These are phyloP conservation scores for Yponomeuta evonymella DNA, from an alignment of 2,888 invertebrate genomes.

Conservation along the genomic window DNA sequence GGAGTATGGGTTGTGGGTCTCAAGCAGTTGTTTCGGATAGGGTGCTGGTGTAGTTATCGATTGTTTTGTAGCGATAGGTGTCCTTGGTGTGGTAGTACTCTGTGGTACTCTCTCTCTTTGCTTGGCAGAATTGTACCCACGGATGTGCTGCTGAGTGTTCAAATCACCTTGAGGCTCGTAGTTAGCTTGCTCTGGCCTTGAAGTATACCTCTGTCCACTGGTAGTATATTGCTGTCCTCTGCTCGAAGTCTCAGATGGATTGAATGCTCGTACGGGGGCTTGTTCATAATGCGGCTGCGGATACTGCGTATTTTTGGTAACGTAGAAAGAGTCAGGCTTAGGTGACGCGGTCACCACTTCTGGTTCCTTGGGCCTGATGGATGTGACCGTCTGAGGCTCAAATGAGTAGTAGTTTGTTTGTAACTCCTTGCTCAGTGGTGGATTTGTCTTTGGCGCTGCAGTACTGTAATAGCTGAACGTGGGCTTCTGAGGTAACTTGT, in stretches of 20 bases:
- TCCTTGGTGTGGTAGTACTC: constrained; percentile 39
- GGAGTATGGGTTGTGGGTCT: constrained; percentile 69
- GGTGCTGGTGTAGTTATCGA: constrained; percentile 39
- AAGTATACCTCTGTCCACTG: constrained; percentile 17
- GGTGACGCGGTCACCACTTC: constrained; percentile 36
- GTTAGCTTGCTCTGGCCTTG: not conserved
- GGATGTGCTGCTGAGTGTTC: constrained; percentile 26
- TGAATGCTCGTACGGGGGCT: constrained; percentile 31
- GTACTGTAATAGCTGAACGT: constrained; percentile 62
- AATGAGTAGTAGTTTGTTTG: constrained; percentile 60
- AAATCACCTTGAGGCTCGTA: not conserved
- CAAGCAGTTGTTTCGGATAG: constrained; percentile 56
- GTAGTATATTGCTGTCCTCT: constrained; percentile 45
- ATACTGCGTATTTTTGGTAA: constrained; percentile 43
- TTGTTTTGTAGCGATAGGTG: constrained; percentile 43
- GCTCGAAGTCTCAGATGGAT: constrained; percentile 35
- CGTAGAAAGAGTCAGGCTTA: constrained; percentile 49
- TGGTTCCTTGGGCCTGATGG: constrained; percentile 44
- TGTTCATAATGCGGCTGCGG: constrained; percentile 32
- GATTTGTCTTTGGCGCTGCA: constrained; percentile 46
- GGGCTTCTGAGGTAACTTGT: constrained; percentile 57
- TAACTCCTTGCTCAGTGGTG: constrained; percentile 31
- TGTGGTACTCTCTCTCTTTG: constrained; percentile 19
- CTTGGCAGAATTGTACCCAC: constrained; percentile 29
- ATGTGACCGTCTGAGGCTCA: constrained; percentile 59